Percentiles rank a stretch among this genome's conserved stretches.
These are phyloP conservation scores for Tuta absoluta DNA, from an alignment of 2,888 invertebrate genomes.

Conservation along the genomic window DNA sequence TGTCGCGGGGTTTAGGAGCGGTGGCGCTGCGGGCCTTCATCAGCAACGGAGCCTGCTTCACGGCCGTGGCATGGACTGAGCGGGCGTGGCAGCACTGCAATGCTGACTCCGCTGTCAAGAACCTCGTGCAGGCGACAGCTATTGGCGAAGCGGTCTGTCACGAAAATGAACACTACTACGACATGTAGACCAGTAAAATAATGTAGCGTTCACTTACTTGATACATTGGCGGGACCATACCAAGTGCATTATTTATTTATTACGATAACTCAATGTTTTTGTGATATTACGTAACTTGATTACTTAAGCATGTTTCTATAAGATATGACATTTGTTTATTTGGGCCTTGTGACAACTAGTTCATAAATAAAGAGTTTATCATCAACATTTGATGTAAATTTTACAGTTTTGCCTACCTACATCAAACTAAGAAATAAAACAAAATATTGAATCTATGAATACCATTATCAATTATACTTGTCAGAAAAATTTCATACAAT, in stretches of 20 bases:
- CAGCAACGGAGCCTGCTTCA: slow-evolving; percentile 95
- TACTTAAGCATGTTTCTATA: slow-evolving; percentile 5
- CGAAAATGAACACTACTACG: slow-evolving; percentile 62
- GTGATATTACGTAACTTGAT: slow-evolving; percentile 3
- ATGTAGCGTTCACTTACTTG: background rate
- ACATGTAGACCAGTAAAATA: slow-evolving; percentile 41
- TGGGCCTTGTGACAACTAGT: background rate
- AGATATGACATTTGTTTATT: slow-evolving; percentile 2
- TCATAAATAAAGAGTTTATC: too few relatives aligned
- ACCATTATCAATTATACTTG: slow-evolving; percentile 65
- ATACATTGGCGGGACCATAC: background rate
- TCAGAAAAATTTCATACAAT: slow-evolving; percentile 75
- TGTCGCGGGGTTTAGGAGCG: slow-evolving; percentile 88
- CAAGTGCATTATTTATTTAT: background rate
- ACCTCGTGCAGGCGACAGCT: slow-evolving; percentile 50
- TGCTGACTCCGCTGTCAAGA: slow-evolving; percentile 47
- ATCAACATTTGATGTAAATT: background rate
- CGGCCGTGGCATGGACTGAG: slow-evolving; percentile 91
- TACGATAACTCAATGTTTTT: slow-evolving; percentile 11
- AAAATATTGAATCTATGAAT: slow-evolving; percentile 50
- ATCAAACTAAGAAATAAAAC: slow-evolving; percentile 40
- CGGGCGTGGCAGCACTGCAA: slow-evolving; percentile 71
- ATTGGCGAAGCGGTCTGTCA: slow-evolving; percentile 59
- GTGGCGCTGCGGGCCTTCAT: slow-evolving; percentile 94
- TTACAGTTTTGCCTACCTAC: background rate